Base-by-base conservation (phyloP, 2,888 invertebrate genomes). In the Andrena fulva region DNA sequence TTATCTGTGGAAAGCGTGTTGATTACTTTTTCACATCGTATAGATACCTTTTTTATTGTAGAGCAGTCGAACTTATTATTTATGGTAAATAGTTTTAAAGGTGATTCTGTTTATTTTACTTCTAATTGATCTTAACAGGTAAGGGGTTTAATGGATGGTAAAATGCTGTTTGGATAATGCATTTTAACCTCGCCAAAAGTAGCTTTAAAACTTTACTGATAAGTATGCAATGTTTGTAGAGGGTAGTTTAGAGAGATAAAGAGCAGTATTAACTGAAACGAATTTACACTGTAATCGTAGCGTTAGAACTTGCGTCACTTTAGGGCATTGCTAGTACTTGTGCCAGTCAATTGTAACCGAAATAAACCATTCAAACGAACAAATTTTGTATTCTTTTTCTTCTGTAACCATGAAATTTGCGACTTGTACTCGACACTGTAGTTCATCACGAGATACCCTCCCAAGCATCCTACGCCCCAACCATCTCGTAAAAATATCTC, bases 281-380 rank as follows among this genome's bases (percentile, higher is more conserved):
- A 56, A 62, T 33, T 35, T 60, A 62, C 54, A 48, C 63, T 68
- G 70, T 67, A 52, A 74, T 12, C 24, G 7, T 52, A 35, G n/a
- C 3, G 4, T 16, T 29, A 56, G 16, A 20, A 24, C 24, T 31
- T 59, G 81, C 54, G 63, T 72, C 66, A 69, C 86, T 87, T 84
- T 87, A 91, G 91, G 89, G 88, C 87, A 89, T 90, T 90, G 75
- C 56, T 75, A 76, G 60, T 76, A 64, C 52, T 79, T 82, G 85
- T 86, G 87, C 85, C 87, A 88, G 81, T 42, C 48, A 82, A 85
- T 74, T 90, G 91, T 91, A 91, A 85, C 63, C 70, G 78, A 87
- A 91, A 91, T 91, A 91, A 90, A 91, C 54, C 42, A 89, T 88
- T 86, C 54, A 59, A 90, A 89, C 77, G 74, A 86, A 81, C 70